A percentile compares a stretch with the other conserved stretches of the same genome.
Conservation (phyloP, 2,113 vertebrate species). For the Felis chaus region DNA sequence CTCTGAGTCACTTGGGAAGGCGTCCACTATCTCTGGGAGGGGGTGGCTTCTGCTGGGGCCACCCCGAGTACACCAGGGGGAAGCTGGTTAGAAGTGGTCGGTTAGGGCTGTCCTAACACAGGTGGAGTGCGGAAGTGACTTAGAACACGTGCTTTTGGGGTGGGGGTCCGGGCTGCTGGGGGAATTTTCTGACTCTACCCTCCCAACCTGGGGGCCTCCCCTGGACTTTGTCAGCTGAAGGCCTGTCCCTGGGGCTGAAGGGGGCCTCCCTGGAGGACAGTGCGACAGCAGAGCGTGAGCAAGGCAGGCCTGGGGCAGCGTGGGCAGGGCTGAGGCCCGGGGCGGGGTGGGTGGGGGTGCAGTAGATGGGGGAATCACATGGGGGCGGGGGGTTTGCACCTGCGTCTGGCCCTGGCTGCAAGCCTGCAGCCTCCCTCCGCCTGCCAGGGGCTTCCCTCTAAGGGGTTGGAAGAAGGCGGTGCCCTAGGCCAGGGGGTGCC, state of each 20-base stretch:
- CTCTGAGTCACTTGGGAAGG: not conserved
- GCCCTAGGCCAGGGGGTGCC: not conserved
- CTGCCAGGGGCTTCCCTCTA: not conserved
- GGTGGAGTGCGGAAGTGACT: not conserved
- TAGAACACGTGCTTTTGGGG: not conserved
- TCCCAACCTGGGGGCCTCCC: not conserved
- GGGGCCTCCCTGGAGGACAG: not conserved
- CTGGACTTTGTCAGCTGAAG: not conserved
- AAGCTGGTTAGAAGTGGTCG: not conserved
- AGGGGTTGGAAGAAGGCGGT: not conserved
- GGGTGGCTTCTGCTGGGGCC: not conserved
- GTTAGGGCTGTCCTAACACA: not conserved
- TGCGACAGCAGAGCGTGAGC: too few species aligned
- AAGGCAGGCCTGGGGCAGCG: not conserved
- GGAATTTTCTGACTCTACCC: not conserved
- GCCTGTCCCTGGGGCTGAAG: not conserved
- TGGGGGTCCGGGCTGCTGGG: too few species aligned
- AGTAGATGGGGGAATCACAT: accelerated
- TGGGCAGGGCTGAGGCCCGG: not conserved
- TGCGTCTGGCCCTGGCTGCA: not conserved
- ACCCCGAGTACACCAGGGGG: too few species aligned
- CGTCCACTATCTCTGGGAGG: not conserved
- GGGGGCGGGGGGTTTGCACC: not conserved
- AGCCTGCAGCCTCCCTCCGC: not conserved
- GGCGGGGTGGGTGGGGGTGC: not conserved